These are phyloP conservation scores for Nylanderia fulva DNA, from an alignment of 1,140 invertebrate species.

Conservation along the genomic window DNA sequence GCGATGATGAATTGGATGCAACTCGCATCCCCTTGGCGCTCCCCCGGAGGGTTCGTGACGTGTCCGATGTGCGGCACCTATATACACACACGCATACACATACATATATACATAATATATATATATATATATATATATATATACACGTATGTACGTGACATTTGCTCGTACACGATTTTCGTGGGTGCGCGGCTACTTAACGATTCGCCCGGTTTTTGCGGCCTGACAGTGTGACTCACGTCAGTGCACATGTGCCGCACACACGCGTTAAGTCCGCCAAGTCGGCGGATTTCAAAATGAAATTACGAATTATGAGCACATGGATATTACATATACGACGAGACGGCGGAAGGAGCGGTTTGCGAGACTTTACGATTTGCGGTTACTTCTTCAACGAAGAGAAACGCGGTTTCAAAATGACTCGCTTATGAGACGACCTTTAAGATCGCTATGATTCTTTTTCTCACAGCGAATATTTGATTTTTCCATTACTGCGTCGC, in stretches of 20 bases:
- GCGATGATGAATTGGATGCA: conserved; percentile 61
- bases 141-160: conserved; percentile 28
- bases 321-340: conserved; percentile 1
- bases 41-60: conserved; percentile 58
- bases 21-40: conserved; percentile 38
- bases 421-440: conserved; percentile 49
- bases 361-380: conserved; percentile 63
- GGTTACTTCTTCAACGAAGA: conserved; percentile 45
- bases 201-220: conserved; percentile 59
- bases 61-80: conserved; percentile 8
- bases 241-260: conserved; percentile 29
- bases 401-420: conserved; percentile 45
- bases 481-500: not conserved
- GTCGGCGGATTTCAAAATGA: conserved; percentile 67
- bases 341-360: conserved; percentile 23
- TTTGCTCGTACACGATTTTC: conserved; percentile 43
- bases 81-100: not conserved
- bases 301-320: conserved; percentile 73
- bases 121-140: not conserved
- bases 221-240: conserved; percentile 56
- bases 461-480: conserved; percentile 36
- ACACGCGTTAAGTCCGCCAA: conserved; percentile 40
- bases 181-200: conserved; percentile 48
- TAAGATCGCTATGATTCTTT: conserved; percentile 43
- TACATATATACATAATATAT: too few species aligned